Base-by-base conservation (phyloP, 2,888 invertebrate species). In the Agrilus mali region DNA sequence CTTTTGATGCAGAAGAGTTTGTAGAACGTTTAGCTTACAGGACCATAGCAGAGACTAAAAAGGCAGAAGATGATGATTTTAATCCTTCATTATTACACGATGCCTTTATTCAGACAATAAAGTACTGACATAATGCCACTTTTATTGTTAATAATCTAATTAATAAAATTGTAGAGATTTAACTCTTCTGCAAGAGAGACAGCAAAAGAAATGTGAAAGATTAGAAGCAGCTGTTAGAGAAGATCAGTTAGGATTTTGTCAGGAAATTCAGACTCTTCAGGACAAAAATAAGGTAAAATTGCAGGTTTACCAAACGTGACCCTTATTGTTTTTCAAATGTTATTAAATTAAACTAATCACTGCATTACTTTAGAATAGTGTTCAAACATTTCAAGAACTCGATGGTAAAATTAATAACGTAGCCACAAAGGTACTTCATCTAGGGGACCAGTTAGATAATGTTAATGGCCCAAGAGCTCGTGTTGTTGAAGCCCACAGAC, bases 361-460 rank as follows among this genome's bases (percentile, higher is more conserved):
- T 32, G 37, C 38, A 10, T 20, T 54, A 37, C 67, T 69, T 32
- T 66, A 85, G 81, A 77, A 79, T 47, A 86, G 90, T 39, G 86
- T 90, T 36, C 82, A 82, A 51, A 82, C 88, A 53, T 94, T 94
- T 64, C 87, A 92, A 69, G 86, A 90, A 51, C 66, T 97, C 41
- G 97, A 97, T 65, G 90, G 90, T 57, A 83, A 94, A 56, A 96
- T 98, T 60, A 96, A 95, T 56, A 86, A 86, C 44, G 97, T 98
- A 36, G 96, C 97, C 0, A 94, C 94, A 0, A 92, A 96, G 68
- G 97, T 98, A 1, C 80, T 97, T 38, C 96, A 97, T 67, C 76
- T 98, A n/a, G 98, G 97, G 0, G 97, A 97, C 67, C 97, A 98
- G 63, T 71, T 98, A 36, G 97, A 98, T 57, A 94, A 90, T 50